Base-by-base conservation (phyloP, 2,113 vertebrate species). In the Puffinus mauretanicus region DNA sequence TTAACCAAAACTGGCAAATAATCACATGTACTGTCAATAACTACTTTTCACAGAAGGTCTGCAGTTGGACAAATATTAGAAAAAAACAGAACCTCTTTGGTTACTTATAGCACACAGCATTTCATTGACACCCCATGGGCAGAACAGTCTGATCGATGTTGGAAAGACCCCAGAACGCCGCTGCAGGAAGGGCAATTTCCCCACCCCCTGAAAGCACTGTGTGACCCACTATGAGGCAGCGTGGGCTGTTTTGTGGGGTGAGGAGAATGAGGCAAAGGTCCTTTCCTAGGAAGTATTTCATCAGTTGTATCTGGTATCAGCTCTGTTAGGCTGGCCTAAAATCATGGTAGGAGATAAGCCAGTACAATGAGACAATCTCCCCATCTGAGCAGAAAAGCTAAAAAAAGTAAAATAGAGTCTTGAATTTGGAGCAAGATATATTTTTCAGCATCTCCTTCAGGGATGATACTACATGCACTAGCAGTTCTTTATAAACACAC, bases 111-210 rank as follows among this genome's bases (percentile, higher is more conserved):
- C 13, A 61, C 8, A 47, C 6, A 24, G 24, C 47, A 66, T 64
- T 88, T 61, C n/a, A 60, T 30, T 85, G 61, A 34, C 38, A 26
- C 55, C 14, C 9, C 20, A 4, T 4, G 9, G 22, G 32, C 38
- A 65, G 29, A 76, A 72, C 8, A 76, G n/a, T 34, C 38, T 78
- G 64, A 60, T 6, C 1, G 3, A 32, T n/a, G 19, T 3, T 52
- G 67, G 52, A 46, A 86, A 86, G 58, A 81, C 6, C 20, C 2
- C 5, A 34, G 51, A 88, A 86, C 0, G 0, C 2, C 11, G 1
- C 21, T 76, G n/a, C 29, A 65, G 44, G 26, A 89, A 36, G 29
- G 26, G 11, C 2, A 55, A 36, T 77, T 89, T 67, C 29, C 60
- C 57, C 52, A 55, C 15, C 34, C 40, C 25, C n/a, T 55, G 49